A percentile compares a stretch with the other conserved stretches of the same genome.
Conservation (phyloP, 64 coral and sea anemone genomes). For the Astreopora myriophthalma region DNA sequence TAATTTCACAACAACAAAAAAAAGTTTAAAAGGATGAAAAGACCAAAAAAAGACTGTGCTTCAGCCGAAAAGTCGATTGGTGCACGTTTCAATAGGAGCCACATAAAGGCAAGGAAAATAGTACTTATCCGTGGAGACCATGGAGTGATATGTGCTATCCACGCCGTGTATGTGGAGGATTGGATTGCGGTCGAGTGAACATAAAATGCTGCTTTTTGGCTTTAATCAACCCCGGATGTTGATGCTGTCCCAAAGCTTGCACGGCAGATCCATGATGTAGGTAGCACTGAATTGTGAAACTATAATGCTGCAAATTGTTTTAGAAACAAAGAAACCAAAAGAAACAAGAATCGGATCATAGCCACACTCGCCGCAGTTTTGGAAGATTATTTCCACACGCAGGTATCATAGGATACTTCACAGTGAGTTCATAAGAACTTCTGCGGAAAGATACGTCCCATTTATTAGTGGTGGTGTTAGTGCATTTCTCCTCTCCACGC, state of each 20-base stretch:
- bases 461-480: too few species aligned
- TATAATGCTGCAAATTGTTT: too few species aligned
- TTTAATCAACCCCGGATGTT: not conserved
- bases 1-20: not conserved
- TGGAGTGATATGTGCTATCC: not conserved
- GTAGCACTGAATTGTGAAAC: too few species aligned
- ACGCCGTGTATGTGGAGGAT: not conserved
- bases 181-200: not conserved
- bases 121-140: not conserved
- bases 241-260: not conserved
- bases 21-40: constrained; percentile 22
- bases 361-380: not conserved
- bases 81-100: not conserved
- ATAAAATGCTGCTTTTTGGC: not conserved
- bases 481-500: too few species aligned
- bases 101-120: not conserved
- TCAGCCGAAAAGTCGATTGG: not conserved
- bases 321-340: too few species aligned
- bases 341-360: too few species aligned
- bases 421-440: too few species aligned
- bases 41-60: not conserved
- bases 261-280: too few species aligned
- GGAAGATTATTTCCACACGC: not conserved
- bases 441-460: too few species aligned
- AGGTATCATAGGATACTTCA: too few species aligned